Conservation (phyloP, 2,888 invertebrate species). For the Andrena minutula region DNA sequence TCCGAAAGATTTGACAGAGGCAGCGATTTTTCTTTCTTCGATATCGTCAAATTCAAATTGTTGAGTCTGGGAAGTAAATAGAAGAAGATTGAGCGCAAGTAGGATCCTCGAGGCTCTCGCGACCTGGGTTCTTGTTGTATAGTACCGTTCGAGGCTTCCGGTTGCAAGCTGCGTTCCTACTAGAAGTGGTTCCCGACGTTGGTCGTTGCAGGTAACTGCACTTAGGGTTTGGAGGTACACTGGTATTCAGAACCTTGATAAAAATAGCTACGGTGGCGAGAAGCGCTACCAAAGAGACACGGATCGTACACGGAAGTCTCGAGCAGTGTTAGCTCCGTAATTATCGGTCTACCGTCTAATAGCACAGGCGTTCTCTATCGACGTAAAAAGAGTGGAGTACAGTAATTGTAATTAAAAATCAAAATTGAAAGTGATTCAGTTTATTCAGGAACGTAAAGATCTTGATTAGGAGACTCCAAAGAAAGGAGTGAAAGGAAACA, state of each 20-base stretch:
- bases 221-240: not conserved
- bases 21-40: not conserved
- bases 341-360: too few relatives aligned
- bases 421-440: too few relatives aligned
- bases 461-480: not conserved
- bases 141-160: constrained; percentile 18
- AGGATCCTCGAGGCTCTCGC: not conserved
- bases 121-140: not conserved
- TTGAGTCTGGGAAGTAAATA: not conserved
- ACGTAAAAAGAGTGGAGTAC: too few relatives aligned
- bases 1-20: not conserved
- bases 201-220: not conserved
- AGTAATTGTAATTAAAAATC: too few relatives aligned
- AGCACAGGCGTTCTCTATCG: too few relatives aligned
- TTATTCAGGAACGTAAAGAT: not conserved
- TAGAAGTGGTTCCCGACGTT: constrained; percentile 3
- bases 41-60: not conserved
- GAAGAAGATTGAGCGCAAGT: not conserved
- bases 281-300: not conserved
- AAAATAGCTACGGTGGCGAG: not conserved
- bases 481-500: not conserved
- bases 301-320: not conserved
- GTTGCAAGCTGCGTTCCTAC: not conserved
- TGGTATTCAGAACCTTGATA: not conserved
- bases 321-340: not conserved